Evolutionary conservation across 2,113 vertebrate genomes (phyloP), one percentile per base, ranked within the genome.

Genomic region (Scalopus aquaticus): DNA sequence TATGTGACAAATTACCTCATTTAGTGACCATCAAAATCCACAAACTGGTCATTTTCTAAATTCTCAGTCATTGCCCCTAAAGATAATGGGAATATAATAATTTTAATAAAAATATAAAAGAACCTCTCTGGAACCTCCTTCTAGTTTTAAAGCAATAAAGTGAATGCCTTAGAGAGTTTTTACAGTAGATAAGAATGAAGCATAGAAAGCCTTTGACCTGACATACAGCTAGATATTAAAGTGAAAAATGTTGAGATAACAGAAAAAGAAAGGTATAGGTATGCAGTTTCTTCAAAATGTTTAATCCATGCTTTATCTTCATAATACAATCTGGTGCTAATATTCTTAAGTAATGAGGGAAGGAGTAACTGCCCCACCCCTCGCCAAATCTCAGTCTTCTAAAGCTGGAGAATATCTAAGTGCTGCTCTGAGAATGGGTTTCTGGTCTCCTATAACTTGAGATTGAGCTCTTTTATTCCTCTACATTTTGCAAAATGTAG

Each of bases 41-140:
- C 69, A 35, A 46, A 0, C 32, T 54, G 22, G 3, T 32, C 1
- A 37, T 42, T 64, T 44, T 60, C 51, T 60, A 70, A 58, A 20
- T 65, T 9, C 1, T 22, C 8, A 49, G 24, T 76, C 74, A 42
- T 15, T 9, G 70, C 74, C 12, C 22, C 13, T 77, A 87, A 49
- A 82, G 56, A 69, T 76, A 78, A 26, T 32, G 28, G 58, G 11
- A 95, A 79, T 9, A 39, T 32, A 8, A 62, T 46, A 9, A 74
- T 54, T 73, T 72, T 12, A 5, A n/a, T 89, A 30, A 90, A 93
- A 72, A 84, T 69, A 67, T n/a, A 44, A 65, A 76, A 51, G 49
- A 76, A 58, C 3, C 0, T 73, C 22, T 67, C n/a, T 91, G 13
- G 30, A 86, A 65, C 0, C 30, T 80, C 88, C 17, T 11, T 56